A percentile compares a stretch with the other conserved stretches of the same genome.
Evolutionary conservation across 2,113 vertebrate species (phyloP).

Genomic region (Typhlomys cinereus): DNA sequence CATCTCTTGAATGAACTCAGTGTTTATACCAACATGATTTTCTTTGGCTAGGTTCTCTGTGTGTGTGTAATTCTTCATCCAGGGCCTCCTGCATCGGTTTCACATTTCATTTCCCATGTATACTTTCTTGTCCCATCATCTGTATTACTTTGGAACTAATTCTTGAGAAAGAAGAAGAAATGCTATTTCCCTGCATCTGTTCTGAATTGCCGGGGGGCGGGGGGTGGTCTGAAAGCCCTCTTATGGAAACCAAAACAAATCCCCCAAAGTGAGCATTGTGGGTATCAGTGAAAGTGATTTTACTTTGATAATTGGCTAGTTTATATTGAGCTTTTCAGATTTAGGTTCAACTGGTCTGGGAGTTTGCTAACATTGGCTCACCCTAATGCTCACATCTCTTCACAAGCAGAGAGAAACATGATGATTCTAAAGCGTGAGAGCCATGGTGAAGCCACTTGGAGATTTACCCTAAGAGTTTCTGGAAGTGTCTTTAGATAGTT

Average conservation of each 20-base stretch:
- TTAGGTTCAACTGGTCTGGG: neutral
- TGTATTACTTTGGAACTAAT: slow-evolving; percentile 82
- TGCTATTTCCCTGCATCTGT: slow-evolving; percentile 47
- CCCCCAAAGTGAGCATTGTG: neutral
- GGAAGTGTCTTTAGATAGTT: neutral
- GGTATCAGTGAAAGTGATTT: slow-evolving; percentile 35
- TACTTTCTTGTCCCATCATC: slow-evolving; percentile 80
- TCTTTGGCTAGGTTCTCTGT: slow-evolving; percentile 70
- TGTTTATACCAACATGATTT: slow-evolving; percentile 80
- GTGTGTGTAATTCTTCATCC: slow-evolving; percentile 65
- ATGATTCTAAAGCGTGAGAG: neutral
- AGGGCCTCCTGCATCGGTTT: slow-evolving; percentile 85
- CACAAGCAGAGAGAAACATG: neutral
- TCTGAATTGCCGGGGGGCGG: slow-evolving; percentile 38
- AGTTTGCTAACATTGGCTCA: neutral
- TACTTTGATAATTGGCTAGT: slow-evolving; percentile 17
- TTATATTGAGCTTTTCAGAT: slow-evolving; percentile 8
- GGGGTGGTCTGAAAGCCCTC: slow-evolving; percentile 33
- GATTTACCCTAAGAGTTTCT: neutral
- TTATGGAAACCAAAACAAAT: neutral
- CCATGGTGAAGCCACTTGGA: neutral
- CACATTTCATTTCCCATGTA: slow-evolving; percentile 80
- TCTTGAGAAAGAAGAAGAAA: slow-evolving; percentile 78
- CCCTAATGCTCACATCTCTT: neutral
- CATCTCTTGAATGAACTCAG: slow-evolving; percentile 78